Evolutionary conservation across 2,797 vertebrate genomes (phyloP).

Genomic region (Aeoliscus strigatus): DNA sequence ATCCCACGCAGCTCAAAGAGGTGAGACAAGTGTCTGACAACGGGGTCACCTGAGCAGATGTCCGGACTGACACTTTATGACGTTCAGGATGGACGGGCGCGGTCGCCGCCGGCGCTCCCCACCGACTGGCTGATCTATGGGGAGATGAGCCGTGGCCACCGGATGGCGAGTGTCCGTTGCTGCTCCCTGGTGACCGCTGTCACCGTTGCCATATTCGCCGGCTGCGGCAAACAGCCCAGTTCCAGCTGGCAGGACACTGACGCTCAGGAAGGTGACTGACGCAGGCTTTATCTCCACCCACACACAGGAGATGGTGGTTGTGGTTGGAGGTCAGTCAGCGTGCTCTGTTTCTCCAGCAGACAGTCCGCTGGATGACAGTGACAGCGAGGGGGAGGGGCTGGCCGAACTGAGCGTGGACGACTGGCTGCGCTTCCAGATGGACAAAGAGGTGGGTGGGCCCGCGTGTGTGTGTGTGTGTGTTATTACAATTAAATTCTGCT

Average conservation of each 20-base stretch:
- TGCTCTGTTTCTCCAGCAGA: slow-evolving; percentile 49
- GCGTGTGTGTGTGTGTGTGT: too few relatives aligned
- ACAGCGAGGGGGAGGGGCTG: slow-evolving; percentile 83
- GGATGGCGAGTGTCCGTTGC: slow-evolving; percentile 86
- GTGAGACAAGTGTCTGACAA: too few relatives aligned
- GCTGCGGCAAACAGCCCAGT: slow-evolving; percentile 78
- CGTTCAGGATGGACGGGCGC: slow-evolving; percentile 77
- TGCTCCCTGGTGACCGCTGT: slow-evolving; percentile 85
- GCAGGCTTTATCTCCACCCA: too few relatives aligned
- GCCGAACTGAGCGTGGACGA: slow-evolving; percentile 84
- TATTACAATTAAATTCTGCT: too few relatives aligned
- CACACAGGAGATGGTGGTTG: too few relatives aligned
- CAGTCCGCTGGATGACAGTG: slow-evolving; percentile 76
- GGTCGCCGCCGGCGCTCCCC: slow-evolving; percentile 77
- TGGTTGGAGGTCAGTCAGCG: too few relatives aligned
- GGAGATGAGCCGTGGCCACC: slow-evolving; percentile 88
- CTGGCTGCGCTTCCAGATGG: slow-evolving; percentile 84
- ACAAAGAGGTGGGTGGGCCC: slow-evolving; percentile 81
- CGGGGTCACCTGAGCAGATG: too few relatives aligned
- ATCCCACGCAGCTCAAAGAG: slow-evolving; percentile 82
- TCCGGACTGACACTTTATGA: too few relatives aligned
- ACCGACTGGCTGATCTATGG: slow-evolving; percentile 94
- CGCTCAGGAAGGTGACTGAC: slow-evolving; percentile 65
- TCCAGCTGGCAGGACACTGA: slow-evolving; percentile 76
- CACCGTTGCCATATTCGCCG: slow-evolving; percentile 84